Percentiles rank a stretch among this genome's conserved stretches.
These are phyloP conservation scores for Hafferia zeledoni DNA, from an alignment of 2,797 vertebrate genomes.

Conservation along the genomic window DNA sequence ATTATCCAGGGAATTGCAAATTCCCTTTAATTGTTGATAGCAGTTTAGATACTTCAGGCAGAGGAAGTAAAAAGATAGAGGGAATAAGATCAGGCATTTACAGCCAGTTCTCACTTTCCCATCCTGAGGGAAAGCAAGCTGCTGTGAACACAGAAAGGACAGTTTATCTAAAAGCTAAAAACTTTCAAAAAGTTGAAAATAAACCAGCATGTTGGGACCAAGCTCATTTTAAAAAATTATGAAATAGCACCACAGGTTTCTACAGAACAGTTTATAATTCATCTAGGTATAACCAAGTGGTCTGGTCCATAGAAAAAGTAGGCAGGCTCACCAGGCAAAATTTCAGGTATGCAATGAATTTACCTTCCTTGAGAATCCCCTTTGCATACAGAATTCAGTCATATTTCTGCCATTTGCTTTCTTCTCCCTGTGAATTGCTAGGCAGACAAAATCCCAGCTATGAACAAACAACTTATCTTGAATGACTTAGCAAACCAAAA, in stretches of 20 bases:
- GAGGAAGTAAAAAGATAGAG: background rate
- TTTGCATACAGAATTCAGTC: background rate
- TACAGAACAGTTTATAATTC: background rate
- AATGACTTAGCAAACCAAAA: background rate
- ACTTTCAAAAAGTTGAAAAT: background rate
- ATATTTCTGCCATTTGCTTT: background rate
- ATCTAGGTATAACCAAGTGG: background rate
- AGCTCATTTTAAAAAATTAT: background rate
- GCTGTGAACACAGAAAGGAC: background rate
- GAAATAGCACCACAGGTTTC: background rate
- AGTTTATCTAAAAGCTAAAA: background rate
- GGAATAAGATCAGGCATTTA: background rate
- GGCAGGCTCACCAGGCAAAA: background rate
- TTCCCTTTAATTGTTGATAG: slow-evolving; percentile 4
- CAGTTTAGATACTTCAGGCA: background rate
- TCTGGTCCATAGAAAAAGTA: background rate
- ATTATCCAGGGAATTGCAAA: slow-evolving; percentile 1
- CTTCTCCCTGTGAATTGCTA: background rate
- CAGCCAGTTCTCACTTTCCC: background rate
- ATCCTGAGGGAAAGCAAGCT: background rate
- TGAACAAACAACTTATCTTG: background rate
- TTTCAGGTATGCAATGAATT: background rate
- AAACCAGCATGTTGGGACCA: background rate
- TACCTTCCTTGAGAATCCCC: background rate
- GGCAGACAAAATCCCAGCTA: background rate